Conservation (phyloP, 92 coral and sea anemone species). For the Micromussa lordhowensis region DNA sequence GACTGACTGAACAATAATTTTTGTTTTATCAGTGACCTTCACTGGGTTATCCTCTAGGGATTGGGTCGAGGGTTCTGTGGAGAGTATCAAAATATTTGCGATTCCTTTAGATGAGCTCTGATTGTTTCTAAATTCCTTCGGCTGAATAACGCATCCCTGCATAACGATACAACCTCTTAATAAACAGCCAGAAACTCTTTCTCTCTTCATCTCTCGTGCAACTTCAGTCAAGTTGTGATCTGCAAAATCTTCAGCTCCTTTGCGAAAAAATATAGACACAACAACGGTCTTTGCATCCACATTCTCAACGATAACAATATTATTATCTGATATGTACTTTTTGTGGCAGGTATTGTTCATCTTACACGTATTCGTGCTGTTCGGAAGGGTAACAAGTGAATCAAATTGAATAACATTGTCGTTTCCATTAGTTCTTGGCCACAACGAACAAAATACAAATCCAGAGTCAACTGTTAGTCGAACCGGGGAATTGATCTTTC, state of each 20-base stretch:
- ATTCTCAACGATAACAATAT: constrained; percentile 54
- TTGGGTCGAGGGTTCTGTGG: constrained; percentile 40
- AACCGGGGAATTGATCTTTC: constrained; percentile 70
- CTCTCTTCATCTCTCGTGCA: constrained; percentile 34
- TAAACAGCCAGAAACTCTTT: constrained; percentile 35
- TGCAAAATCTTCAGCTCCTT: constrained; percentile 33
- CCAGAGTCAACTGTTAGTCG: constrained; percentile 44
- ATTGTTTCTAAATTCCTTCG: constrained; percentile 63
- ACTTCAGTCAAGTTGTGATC: constrained; percentile 18
- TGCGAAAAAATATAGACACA: constrained; percentile 56
- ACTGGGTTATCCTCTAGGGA: constrained; percentile 6
- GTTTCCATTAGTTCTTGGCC: constrained; percentile 68
- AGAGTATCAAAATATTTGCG: constrained; percentile 40
- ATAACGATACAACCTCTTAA: constrained; percentile 59
- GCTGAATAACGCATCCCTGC: constrained; percentile 65
- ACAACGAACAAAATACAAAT: constrained; percentile 75
- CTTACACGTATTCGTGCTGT: constrained; percentile 5
- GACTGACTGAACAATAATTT: constrained; percentile 53
- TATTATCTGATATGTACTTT: constrained; percentile 29
- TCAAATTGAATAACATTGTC: constrained; percentile 64
- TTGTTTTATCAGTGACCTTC: constrained; percentile 51
- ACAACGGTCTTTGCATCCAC: constrained; percentile 62
- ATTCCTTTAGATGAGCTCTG: constrained; percentile 34
- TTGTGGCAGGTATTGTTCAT: not conserved
- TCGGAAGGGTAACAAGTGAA: constrained; percentile 55